phyloP scores from a whole-genome alignment of 2,888 invertebrate species.

The Cosmorhoe ocellata region DNA sequence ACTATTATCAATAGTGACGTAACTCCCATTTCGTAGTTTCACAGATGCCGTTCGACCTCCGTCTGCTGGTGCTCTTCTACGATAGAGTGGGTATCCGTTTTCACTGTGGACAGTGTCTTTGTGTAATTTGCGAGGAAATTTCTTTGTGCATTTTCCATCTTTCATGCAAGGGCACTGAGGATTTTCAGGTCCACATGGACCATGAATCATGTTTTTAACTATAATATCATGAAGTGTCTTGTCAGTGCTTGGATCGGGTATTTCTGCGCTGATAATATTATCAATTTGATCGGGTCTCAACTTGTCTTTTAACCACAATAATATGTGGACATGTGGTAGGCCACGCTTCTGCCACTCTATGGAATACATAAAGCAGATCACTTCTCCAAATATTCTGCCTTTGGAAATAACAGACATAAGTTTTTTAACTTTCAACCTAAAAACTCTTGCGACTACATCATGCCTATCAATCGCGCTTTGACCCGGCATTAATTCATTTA shows the following conservation, averaged over 20 bases:
- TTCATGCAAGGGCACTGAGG: slow-evolving; percentile 34
- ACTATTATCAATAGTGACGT: slow-evolving; percentile 21
- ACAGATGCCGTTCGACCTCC: slow-evolving; percentile 18
- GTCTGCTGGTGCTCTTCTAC: slow-evolving; percentile 35
- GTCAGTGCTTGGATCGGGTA: slow-evolving; percentile 33
- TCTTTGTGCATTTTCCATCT: slow-evolving; percentile 34
- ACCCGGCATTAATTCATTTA: background rate
- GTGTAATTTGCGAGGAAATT: slow-evolving; percentile 25
- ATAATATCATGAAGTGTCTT: slow-evolving; percentile 29
- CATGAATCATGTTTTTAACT: slow-evolving; percentile 39
- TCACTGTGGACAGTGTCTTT: slow-evolving; percentile 29
- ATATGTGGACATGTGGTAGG: too few species aligned
- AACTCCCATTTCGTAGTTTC: too few species aligned
- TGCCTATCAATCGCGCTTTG: background rate
- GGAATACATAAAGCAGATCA: background rate
- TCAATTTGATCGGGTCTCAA: slow-evolving; percentile 35
- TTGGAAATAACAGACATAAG: background rate
- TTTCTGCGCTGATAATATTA: slow-evolving; percentile 36
- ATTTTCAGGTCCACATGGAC: slow-evolving; percentile 38
- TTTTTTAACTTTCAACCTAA: background rate
- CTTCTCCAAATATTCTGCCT: background rate
- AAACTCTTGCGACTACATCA: too few species aligned
- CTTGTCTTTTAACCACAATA: too few species aligned
- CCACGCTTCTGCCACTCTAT: slow-evolving; percentile 9
- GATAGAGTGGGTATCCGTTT: slow-evolving; percentile 42